Percentiles rank a stretch among this genome's conserved stretches.
phyloP scores from a whole-genome alignment of 2,797 vertebrate species.

The Spondyliosoma cantharus region DNA sequence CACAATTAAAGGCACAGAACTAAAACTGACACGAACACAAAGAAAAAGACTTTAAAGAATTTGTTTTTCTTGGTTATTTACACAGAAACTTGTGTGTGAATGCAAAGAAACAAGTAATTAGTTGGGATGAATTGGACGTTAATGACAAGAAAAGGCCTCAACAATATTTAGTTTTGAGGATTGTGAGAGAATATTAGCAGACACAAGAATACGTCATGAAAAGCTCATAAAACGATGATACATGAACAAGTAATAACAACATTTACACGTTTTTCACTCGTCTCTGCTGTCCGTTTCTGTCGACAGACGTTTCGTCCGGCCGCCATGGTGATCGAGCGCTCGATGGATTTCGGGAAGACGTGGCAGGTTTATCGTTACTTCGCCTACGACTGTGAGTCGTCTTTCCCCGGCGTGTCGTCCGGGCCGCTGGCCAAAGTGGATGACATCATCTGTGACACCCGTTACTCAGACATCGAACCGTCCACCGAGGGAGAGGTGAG shows the following conservation, averaged over 20 bases:
- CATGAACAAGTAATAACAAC: not conserved
- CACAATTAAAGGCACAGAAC: too few species aligned
- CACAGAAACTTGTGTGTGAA: too few species aligned
- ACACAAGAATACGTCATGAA: too few species aligned
- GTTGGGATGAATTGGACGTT: not conserved
- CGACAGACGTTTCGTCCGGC: slow-evolving; percentile 94
- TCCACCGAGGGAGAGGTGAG: slow-evolving; percentile 95
- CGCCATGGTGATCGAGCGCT: slow-evolving; percentile 97
- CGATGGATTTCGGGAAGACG: slow-evolving; percentile 91
- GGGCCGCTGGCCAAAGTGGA: slow-evolving; percentile 93
- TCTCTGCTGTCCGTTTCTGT: not conserved
- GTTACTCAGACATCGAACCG: slow-evolving; percentile 95
- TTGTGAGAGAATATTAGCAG: not conserved
- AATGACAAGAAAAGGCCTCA: not conserved
- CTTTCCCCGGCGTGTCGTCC: slow-evolving; percentile 88
- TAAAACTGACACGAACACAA: too few species aligned
- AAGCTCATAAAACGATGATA: too few species aligned
- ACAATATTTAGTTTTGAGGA: not conserved
- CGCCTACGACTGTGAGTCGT: slow-evolving; percentile 89
- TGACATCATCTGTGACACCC: slow-evolving; percentile 94
- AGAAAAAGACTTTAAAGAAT: too few species aligned
- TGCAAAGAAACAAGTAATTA: not conserved
- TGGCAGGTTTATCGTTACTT: slow-evolving; percentile 98
- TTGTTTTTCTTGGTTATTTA: not conserved
- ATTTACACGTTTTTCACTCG: too few species aligned